A percentile compares a stretch with the other conserved stretches of the same genome.
Evolutionary conservation across 1,140 invertebrate genomes (phyloP).

Genomic region (Apis mellifera): DNA sequence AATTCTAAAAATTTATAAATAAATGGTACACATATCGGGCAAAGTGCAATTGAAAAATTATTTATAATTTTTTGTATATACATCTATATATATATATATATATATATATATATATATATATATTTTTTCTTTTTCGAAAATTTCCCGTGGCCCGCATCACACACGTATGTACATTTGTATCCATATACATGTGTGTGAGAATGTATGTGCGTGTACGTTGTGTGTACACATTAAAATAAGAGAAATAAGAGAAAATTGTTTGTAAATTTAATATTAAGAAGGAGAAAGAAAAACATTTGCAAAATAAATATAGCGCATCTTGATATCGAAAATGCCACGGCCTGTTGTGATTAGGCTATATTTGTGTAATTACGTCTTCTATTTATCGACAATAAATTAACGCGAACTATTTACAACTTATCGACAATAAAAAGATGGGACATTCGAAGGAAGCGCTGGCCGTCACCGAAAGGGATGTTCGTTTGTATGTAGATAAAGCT

Average conservation of each 20-base stretch:
- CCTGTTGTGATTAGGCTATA: conserved; percentile 26
- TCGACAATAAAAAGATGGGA: conserved; percentile 58
- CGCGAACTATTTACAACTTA: conserved; percentile 55
- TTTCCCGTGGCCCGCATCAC: conserved; percentile 35
- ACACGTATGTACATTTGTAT: not conserved
- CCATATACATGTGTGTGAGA: conserved; percentile 20
- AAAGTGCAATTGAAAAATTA: not conserved
- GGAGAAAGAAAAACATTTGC: not conserved
- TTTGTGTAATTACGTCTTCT: conserved; percentile 52
- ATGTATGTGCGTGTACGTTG: conserved; percentile 10
- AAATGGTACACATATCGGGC: not conserved
- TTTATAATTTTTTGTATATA: not conserved
- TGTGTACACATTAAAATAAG: conserved; percentile 11
- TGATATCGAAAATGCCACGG: conserved; percentile 10
- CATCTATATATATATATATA: too few relatives aligned
- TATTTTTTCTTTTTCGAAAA: not conserved
- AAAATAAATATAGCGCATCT: not conserved
- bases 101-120: too few relatives aligned
- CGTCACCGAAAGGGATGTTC: conserved; percentile 56
- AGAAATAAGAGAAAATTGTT: conserved; percentile 48
- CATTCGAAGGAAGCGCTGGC: conserved; percentile 60
- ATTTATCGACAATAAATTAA: conserved; percentile 62
- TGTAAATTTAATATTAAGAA: conserved; percentile 28
- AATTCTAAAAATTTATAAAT: not conserved
- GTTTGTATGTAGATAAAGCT: conserved; percentile 38